Conservation (phyloP, 2,113 vertebrate genomes). For the Centropus unirufus region DNA sequence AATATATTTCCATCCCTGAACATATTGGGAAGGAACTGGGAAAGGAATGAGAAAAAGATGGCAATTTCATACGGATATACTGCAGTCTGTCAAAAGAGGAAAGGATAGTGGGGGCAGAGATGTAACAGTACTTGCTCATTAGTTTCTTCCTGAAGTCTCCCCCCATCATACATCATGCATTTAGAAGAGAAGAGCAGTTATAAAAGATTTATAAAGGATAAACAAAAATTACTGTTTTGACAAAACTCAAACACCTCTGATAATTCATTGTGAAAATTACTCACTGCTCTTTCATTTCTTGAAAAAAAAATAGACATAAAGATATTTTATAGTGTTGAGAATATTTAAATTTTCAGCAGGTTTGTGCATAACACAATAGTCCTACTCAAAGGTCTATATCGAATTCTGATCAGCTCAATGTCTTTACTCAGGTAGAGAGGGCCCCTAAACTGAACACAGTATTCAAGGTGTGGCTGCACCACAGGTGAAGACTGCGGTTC, state of each 20-base stretch:
- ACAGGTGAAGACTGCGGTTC: not conserved
- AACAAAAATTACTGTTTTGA: not conserved
- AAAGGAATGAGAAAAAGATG: not conserved
- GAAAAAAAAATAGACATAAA: not conserved
- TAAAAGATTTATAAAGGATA: not conserved
- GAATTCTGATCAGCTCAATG: not conserved
- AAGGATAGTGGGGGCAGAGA: not conserved
- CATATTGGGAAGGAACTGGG: not conserved
- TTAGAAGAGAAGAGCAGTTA: not conserved
- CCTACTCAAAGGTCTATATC: not conserved
- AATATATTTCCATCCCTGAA: not conserved
- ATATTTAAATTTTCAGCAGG: not conserved
- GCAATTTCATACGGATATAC: not conserved
- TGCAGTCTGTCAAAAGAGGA: not conserved
- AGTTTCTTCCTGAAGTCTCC: not conserved
- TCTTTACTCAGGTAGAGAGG: too few species aligned
- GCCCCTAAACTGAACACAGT: too few species aligned
- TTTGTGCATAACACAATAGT: not conserved
- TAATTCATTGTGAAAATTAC: not conserved
- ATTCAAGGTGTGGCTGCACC: too few species aligned
- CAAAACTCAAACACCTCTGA: not conserved
- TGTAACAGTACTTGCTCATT: not conserved
- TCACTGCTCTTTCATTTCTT: not conserved
- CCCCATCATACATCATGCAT: not conserved
- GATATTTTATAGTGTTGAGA: not conserved